These are phyloP conservation scores for Donacobius atricapilla DNA, from an alignment of 2,113 vertebrate species.

Conservation along the genomic window DNA sequence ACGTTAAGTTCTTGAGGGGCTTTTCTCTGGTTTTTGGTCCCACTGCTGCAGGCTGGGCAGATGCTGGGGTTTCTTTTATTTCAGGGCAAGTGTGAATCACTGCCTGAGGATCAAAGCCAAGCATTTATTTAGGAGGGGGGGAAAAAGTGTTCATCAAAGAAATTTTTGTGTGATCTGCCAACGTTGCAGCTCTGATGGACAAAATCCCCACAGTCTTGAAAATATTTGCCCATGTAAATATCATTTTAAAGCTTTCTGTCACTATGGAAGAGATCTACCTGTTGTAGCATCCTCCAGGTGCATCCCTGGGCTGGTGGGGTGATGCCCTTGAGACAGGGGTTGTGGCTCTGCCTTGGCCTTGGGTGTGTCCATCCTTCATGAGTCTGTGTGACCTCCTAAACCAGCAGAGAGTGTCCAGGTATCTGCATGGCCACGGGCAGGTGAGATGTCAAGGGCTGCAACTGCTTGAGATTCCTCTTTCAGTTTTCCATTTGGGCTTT, in stretches of 20 bases:
- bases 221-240: not conserved
- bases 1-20: not conserved
- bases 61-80: not conserved
- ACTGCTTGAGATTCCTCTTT: not conserved
- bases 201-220: not conserved
- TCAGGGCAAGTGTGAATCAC: not conserved
- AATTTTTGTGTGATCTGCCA: not conserved
- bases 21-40: not conserved
- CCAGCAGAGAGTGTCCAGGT: not conserved
- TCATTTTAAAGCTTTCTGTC: not conserved
- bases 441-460: not conserved
- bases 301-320: fast-evolving
- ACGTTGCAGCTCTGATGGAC: not conserved
- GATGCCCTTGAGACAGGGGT: too few species aligned
- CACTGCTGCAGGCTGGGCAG: not conserved
- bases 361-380: not conserved
- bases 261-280: not conserved
- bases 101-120: not conserved
- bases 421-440: not conserved
- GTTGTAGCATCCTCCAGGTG: not conserved
- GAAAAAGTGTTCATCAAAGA: not conserved
- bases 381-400: not conserved
- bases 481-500: not conserved
- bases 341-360: not conserved
- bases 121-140: not conserved